Evolutionary conservation across 1,140 invertebrate species (phyloP).

Genomic region (Dendrolimus punctatus): DNA sequence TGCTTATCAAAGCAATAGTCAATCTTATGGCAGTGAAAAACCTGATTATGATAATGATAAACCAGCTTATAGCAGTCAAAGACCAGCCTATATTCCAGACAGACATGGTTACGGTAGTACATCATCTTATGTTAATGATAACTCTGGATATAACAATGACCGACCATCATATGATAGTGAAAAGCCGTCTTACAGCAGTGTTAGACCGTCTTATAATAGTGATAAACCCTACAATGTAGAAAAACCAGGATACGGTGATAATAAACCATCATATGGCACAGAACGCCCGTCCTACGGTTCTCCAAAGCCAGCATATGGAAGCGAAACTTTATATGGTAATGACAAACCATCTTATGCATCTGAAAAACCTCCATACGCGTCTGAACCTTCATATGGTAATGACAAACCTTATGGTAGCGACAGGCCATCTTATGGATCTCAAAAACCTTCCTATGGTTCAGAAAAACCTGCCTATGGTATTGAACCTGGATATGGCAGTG

Average conservation of each 20-base stretch:
- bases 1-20: constrained; percentile 6
- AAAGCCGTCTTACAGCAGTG: too few relatives aligned
- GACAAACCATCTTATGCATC: too few relatives aligned
- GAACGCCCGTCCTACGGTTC: background rate
- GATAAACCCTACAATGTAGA: constrained; percentile 2
- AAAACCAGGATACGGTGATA: constrained; percentile 10
- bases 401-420: constrained; percentile 9
- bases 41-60: constrained; percentile 9
- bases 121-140: too few relatives aligned
- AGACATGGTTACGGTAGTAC: too few relatives aligned
- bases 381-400: constrained; percentile 3
- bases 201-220: too few relatives aligned
- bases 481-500: background rate
- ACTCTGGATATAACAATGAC: too few relatives aligned
- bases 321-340: background rate
- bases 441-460: too few relatives aligned
- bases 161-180: too few relatives aligned
- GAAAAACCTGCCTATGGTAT: background rate
- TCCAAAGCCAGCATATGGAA: constrained; percentile 11
- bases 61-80: constrained; percentile 2
- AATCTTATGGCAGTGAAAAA: constrained; percentile 4
- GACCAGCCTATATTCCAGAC: constrained; percentile 6
- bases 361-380: too few relatives aligned
- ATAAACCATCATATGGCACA: constrained; percentile 6
- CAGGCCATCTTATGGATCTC: too few relatives aligned